These are phyloP conservation scores for Gandaritis pyraliata DNA, from an alignment of 2,888 invertebrate species.

Conservation along the genomic window DNA sequence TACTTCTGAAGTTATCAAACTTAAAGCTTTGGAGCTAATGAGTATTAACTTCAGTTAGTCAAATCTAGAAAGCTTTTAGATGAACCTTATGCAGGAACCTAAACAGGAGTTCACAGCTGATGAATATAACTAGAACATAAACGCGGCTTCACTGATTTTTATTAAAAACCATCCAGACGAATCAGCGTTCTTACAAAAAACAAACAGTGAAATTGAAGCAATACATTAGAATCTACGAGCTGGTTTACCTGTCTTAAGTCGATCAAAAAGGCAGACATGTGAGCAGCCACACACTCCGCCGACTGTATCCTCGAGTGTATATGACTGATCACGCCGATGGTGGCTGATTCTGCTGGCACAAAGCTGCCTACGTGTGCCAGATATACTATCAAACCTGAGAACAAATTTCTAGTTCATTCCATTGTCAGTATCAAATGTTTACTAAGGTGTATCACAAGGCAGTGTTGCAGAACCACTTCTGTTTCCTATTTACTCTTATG, in stretches of 20 bases:
- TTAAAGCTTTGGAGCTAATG: neutral
- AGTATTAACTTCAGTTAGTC: no score
- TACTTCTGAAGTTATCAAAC: neutral
- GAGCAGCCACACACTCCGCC: conserved; percentile 90
- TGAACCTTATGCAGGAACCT: no score
- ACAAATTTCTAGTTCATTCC: neutral
- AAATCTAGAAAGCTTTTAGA: no score
- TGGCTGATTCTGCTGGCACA: conserved; percentile 91
- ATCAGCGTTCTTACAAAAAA: no score
- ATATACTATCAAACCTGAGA: conserved; percentile 88
- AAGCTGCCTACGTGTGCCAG: conserved; percentile 95
- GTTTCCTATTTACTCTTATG: conserved; percentile 2
- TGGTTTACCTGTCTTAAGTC: conserved; percentile 90
- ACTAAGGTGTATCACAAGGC: conserved; percentile 8
- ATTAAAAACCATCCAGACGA: no score
- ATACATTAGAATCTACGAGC: no score
- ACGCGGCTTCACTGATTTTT: no score
- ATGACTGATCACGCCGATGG: conserved; percentile 88
- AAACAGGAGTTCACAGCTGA: no score
- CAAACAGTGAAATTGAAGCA: no score
- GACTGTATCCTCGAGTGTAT: conserved; percentile 91
- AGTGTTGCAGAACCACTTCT: conserved; percentile 6
- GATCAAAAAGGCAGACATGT: conserved; percentile 93
- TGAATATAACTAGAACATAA: no score
- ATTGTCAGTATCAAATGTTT: neutral